Conservation (phyloP, 1,140 invertebrate genomes). For the Pseudoatta argentina region DNA sequence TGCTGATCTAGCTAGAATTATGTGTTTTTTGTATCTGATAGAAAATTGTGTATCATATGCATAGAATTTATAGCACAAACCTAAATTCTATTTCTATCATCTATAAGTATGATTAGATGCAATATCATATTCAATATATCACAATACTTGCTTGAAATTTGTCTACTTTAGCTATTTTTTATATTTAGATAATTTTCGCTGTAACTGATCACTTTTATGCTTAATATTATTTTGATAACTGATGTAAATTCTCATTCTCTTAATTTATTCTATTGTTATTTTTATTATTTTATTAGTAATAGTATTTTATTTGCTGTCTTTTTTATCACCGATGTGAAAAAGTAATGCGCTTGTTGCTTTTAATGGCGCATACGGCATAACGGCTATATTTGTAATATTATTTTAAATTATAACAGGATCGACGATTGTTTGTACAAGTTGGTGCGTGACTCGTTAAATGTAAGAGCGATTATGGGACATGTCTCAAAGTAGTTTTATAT, state of each 20-base stretch:
- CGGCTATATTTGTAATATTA: background rate
- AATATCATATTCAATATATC: no score
- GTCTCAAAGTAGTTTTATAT: background rate
- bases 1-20: no score
- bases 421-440: constrained; percentile 10
- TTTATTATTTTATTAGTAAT: background rate
- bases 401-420: background rate
- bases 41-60: no score
- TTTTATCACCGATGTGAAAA: background rate
- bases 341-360: background rate
- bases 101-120: no score
- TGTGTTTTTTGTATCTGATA: no score
- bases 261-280: background rate
- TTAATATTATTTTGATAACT: background rate
- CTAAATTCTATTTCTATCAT: no score
- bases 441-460: constrained; percentile 38
- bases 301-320: constrained; percentile 3
- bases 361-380: background rate
- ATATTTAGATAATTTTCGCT: no score
- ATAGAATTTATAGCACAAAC: no score
- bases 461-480: constrained; percentile 20
- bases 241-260: background rate
- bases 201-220: no score
- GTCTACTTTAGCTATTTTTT: no score
- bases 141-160: no score